Evolutionary conservation across 92 coral and sea anemone genomes (phyloP).

Genomic region (Phenganax marumi): DNA sequence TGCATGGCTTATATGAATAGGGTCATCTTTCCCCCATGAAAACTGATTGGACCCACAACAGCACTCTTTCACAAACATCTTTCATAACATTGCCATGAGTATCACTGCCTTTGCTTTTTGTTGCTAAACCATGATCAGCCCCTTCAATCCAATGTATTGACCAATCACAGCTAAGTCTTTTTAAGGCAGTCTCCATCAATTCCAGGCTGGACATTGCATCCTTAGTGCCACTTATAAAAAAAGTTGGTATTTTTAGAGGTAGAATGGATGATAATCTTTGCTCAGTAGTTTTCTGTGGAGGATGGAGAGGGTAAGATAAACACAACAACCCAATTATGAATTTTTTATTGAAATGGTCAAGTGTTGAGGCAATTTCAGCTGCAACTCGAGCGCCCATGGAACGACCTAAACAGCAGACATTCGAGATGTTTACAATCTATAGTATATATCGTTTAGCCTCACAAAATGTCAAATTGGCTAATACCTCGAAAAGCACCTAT

Average conservation of each 20-base stretch:
- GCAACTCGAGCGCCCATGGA: constrained; percentile 99
- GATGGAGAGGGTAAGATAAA: constrained; percentile 90
- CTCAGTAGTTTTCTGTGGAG: constrained; percentile 73
- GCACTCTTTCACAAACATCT: constrained; percentile 78
- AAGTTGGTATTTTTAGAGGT: constrained; percentile 75
- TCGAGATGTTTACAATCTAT: background rate
- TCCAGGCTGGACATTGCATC: constrained; percentile 76
- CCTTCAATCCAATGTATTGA: constrained; percentile 89
- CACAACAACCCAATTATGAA: constrained; percentile 89
- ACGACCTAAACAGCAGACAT: constrained; percentile 60
- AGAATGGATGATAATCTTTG: constrained; percentile 77
- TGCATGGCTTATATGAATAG: background rate
- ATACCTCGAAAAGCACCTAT: background rate
- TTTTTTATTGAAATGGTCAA: constrained; percentile 55
- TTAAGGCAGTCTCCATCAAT: constrained; percentile 79
- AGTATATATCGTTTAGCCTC: too few relatives aligned
- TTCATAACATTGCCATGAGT: constrained; percentile 34
- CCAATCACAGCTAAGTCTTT: constrained; percentile 78
- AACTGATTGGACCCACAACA: constrained; percentile 91
- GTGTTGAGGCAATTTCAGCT: constrained; percentile 83
- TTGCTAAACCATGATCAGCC: constrained; percentile 76
- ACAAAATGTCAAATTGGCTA: background rate
- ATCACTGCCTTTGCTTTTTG: constrained; percentile 67
- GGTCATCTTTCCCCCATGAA: constrained; percentile 90
- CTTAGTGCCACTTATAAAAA: constrained; percentile 85